Evolutionary conservation across 2,888 invertebrate species (phyloP), one percentile per base, ranked within the genome.

Genomic region (Drosophila neotestacea): DNA sequence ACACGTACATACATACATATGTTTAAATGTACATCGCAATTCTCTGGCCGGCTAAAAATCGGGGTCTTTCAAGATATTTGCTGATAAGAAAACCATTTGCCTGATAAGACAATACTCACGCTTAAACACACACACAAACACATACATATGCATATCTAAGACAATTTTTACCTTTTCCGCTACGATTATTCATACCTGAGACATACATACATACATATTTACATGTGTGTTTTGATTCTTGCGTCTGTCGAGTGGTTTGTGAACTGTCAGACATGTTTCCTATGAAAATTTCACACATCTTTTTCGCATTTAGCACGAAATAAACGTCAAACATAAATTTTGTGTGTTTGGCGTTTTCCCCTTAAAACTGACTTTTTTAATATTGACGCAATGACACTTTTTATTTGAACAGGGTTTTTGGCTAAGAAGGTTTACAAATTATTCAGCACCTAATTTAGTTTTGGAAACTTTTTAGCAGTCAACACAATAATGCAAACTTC

Each of bases 41-140:
- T 68, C 56, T 9, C 34, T 16, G n/a, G 41, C 47, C 36, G 38
- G 56, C 28, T 68, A 32, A 34, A 68, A 77, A 77, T 69, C 44
- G 66, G 63, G 68, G 56, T 77, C 60, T 79, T 85, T 56, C 63
- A 80, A 88, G 83, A 88, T 74, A 83, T 82, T 76, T 48, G 54
- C 85, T 78, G 81, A 82, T 82, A 82, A 78, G 72, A 72, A 59
- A 55, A 34, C 46, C 55, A 72, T 68, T 75, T 73, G 70, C 52
- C 71, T 77, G 82, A 83, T 83, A 66, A 66, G 66, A 54, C 52
- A 54, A 48, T 48, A 65, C 60, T 44, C 41, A 60, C 36, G 65
- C 69, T 54, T 54, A 71, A 38, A 59, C 38, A 50, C 27, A 51
- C 13, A 41, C 36, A 59, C 13, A 41, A 32, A 59, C 9, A 69